Evolutionary conservation across 2,113 vertebrate genomes (phyloP).

Genomic region (Dicentrarchus labrax): DNA sequence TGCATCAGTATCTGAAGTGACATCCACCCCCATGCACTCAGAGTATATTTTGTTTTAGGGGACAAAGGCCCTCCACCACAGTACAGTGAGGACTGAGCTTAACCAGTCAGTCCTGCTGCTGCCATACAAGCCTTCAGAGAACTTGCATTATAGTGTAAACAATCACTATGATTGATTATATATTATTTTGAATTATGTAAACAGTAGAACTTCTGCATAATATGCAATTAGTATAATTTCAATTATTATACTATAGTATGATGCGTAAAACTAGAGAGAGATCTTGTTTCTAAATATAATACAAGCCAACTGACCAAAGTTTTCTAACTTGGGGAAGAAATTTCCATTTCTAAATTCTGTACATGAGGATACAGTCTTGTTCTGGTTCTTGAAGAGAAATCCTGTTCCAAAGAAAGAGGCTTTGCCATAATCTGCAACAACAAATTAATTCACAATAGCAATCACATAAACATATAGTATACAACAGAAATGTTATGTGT

Average conservation of each 20-base stretch:
- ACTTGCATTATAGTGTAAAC: conserved; percentile 10
- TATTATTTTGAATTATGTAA: background rate
- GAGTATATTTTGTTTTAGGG: conserved; percentile 75
- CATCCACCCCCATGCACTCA: conserved; percentile 81
- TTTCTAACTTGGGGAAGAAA: background rate
- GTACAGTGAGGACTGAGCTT: conserved; percentile 53
- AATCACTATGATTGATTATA: background rate
- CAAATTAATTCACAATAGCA: background rate
- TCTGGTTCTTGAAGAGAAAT: conserved; percentile 14
- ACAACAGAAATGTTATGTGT: background rate
- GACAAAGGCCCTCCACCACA: conserved; percentile 67
- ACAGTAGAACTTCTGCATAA: background rate
- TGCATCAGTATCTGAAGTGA: conserved; percentile 90
- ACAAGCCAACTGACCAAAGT: background rate
- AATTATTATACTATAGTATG: background rate
- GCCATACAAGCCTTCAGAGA: conserved; percentile 31
- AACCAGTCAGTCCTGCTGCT: conserved; percentile 61
- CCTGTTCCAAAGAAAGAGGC: conserved; percentile 6
- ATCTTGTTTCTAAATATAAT: background rate
- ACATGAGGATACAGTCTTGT: background rate
- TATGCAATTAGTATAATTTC: background rate
- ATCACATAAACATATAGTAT: background rate
- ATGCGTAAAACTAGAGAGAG: background rate
- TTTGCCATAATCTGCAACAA: conserved; percentile 12
- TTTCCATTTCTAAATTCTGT: background rate